Percentiles rank a stretch among this genome's conserved stretches.
Evolutionary conservation across 2,113 vertebrate species (phyloP).

Genomic region (Hemichromis elongatus): DNA sequence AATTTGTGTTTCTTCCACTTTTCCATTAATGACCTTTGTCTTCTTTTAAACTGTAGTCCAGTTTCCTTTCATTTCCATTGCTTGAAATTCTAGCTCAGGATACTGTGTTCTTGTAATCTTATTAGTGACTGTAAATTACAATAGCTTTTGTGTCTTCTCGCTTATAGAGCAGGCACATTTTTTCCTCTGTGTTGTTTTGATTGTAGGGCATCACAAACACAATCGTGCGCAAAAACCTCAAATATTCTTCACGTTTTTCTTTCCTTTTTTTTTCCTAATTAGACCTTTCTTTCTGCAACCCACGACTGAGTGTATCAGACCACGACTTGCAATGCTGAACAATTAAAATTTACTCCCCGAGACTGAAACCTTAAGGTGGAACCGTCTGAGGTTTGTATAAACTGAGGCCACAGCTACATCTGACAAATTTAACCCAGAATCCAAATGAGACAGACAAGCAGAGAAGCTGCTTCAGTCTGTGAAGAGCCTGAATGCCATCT

Average conservation of each 20-base stretch:
- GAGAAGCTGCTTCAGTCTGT: neutral
- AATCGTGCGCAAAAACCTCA: neutral
- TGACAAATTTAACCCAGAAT: neutral
- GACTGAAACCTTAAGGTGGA: neutral
- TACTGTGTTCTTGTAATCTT: neutral
- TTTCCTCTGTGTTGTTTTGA: neutral
- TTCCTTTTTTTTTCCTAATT: no score
- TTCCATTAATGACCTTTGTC: neutral
- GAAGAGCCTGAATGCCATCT: slow-evolving; percentile 66
- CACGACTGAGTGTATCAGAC: neutral
- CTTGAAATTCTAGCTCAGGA: neutral
- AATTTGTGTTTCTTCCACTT: neutral
- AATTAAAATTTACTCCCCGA: neutral
- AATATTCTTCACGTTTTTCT: no score
- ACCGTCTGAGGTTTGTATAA: neutral
- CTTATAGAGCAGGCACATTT: neutral
- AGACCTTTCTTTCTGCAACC: neutral
- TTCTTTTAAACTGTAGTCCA: neutral
- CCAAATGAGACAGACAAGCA: slow-evolving; percentile 1
- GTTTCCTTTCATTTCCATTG: neutral
- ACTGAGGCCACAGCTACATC: neutral
- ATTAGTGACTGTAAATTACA: neutral
- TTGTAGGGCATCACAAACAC: neutral
- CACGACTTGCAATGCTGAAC: neutral
- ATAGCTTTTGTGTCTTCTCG: neutral